Evolutionary conservation across 2,797 vertebrate species (phyloP).

Genomic region (Alfaro cultratus): DNA sequence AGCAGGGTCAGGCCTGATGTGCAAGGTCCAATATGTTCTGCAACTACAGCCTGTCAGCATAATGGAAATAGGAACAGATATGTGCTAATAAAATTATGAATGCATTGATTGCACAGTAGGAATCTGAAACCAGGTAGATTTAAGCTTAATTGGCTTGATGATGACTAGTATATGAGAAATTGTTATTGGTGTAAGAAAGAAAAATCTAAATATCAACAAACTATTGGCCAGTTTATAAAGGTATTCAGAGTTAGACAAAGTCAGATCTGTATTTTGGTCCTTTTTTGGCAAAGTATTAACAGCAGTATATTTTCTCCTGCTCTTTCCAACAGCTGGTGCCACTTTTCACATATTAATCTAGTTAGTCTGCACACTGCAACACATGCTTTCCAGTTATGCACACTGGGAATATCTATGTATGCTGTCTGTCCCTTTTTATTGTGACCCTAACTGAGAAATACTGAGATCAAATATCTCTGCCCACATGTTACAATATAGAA

Average conservation of each 20-base stretch:
- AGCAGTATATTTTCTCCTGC: not conserved
- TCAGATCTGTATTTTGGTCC: not conserved
- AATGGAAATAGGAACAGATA: constrained; percentile 17
- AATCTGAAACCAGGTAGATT: not conserved
- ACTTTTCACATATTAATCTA: not conserved
- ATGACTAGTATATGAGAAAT: not conserved
- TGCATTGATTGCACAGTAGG: not conserved
- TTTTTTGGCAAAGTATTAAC: not conserved
- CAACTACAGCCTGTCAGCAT: constrained; percentile 30
- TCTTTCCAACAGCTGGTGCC: too few species aligned
- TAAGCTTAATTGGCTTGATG: not conserved
- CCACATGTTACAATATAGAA: too few species aligned
- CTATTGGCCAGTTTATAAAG: not conserved
- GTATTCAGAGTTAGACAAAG: not conserved
- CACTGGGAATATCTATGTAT: too few species aligned
- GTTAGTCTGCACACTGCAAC: too few species aligned
- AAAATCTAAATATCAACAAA: not conserved
- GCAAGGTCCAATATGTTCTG: constrained; percentile 36
- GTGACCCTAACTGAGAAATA: too few species aligned
- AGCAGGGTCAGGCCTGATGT: constrained; percentile 44
- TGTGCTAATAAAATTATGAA: not conserved
- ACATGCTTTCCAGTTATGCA: too few species aligned
- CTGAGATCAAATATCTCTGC: too few species aligned
- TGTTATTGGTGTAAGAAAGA: not conserved
- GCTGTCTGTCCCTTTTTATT: too few species aligned